Base-by-base conservation (phyloP, 2,113 vertebrate species). In the Platycercus adscitus region DNA sequence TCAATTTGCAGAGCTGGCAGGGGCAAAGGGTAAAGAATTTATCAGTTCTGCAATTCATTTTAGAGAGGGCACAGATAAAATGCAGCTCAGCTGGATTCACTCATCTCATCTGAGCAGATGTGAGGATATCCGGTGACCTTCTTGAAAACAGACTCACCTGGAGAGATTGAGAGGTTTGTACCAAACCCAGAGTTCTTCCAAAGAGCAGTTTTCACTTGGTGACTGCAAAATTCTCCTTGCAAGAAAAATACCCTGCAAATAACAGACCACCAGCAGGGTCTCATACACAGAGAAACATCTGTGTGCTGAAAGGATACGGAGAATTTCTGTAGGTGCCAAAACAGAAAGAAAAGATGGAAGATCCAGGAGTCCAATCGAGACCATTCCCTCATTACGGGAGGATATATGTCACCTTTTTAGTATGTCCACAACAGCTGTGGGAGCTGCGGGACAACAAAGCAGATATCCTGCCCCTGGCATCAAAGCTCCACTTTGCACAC, bases 101-200 rank as follows among this genome's bases (percentile, higher is more conserved):
- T 97, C 88, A 89, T 77, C 88, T 85, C 35, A 37, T 92, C 46
- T 17, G 61, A 93, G 81, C 86, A 92, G 75, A 93, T 86, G 88
- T 49, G 86, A 89, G 86, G 88, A 77, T 68, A 91, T 85, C 86
- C 83, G 8, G 58, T 86, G 76, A 95, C 81, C 86, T 78, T 63
- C 82, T 18, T 87, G 93, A 97, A 96, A 97, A 91, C 78, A 86
- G 93, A 71, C 60, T 97, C 89, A 91, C 94, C 90, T 91, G 75
- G 44, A 60, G 70, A 87, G 76, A 80, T 46, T 87, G 85, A 47
- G 66, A 82, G 31, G 71, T 86, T 94, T 89, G 43, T 86, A 95
- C 68, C 11, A 25, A 85, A 80, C 69, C 19, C 75, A 82, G 81
- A 78, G 41, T 17, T 84, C 86, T 97, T 89, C 83, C 17, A 41